Evolutionary conservation across 2,797 vertebrate genomes (phyloP), one percentile per base, ranked within the genome.

Genomic region (Spondyliosoma cantharus): DNA sequence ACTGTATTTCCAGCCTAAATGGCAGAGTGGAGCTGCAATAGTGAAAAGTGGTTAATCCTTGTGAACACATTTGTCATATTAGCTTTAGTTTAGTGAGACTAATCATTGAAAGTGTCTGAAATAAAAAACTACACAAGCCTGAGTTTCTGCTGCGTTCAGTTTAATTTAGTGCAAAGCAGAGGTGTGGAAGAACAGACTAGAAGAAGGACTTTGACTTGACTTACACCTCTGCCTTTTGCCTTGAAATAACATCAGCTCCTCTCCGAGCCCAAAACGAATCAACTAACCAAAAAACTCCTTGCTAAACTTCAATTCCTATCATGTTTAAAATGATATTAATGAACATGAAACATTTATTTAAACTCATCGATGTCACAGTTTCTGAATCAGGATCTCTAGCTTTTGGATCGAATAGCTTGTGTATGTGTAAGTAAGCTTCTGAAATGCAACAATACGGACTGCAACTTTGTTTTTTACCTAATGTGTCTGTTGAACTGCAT

Each of bases 401-500:
- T 19, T 58, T 19, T 17, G 4, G 56, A 12, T 32, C 9, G 20
- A 20, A 57, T 32, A 32, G 22, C 22, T 27, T 46, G 19, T 3
- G 12, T 37, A 17, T 29, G 22, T 46, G n/a, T 43, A 9, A 2
- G n/a, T 11, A 24, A 70, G 70, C 73, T 17, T 43, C 25, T 50
- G 17, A 56, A 45, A 53, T 25, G 43, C 67, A 50, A 68, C 76
- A 78, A 65, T 19, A 19, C 52, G 22, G 49, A 24, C 25, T 42
- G 72, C 59, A 58, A 25, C 20, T 19, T 61, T 61, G 49, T 63
- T 82, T 81, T 81, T 79, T 63, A 45, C 59, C 13, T 54, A 20
- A 53, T 37, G 32, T 37, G 5, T 16, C 79, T 81, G 78, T 76
- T 58, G 27, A 68, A 71, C 66, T 76, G 75, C 50, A 77, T 50